Percentiles rank a stretch among this genome's conserved stretches.
These are phyloP conservation scores for Harpalus rufipes DNA, from an alignment of 2,888 invertebrate species.

Conservation along the genomic window DNA sequence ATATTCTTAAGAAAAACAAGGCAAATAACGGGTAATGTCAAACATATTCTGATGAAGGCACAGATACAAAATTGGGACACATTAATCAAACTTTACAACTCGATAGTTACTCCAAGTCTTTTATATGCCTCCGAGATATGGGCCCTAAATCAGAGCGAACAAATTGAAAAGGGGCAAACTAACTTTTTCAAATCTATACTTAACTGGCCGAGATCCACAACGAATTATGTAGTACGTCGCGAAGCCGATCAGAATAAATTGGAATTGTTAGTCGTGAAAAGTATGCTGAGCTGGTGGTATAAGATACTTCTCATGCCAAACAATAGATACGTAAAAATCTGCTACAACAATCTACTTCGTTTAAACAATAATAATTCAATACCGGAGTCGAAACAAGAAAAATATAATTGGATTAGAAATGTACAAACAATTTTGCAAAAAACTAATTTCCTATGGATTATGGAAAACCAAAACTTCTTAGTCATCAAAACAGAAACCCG, in stretches of 20 bases:
- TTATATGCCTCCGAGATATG: constrained; percentile 11
- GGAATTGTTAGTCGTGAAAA: neutral
- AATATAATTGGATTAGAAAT: neutral
- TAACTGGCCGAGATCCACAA: neutral
- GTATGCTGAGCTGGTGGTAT: neutral
- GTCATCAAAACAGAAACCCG: neutral
- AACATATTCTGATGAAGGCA: neutral
- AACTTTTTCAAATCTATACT: constrained; percentile 1
- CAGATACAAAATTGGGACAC: constrained; percentile 6
- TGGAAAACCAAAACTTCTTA: constrained; percentile 7
- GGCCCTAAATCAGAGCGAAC: neutral
- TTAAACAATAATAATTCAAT: neutral
- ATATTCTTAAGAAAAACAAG: constrained; percentile 1
- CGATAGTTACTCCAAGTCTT: neutral
- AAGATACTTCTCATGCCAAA: neutral
- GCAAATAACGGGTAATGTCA: neutral
- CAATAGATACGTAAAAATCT: neutral
- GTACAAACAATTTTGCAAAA: neutral
- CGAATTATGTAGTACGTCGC: neutral
- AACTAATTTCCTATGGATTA: neutral
- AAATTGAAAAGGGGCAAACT: constrained; percentile 1
- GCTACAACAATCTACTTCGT: neutral
- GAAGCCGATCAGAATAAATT: neutral
- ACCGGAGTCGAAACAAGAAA: neutral
- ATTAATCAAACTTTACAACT: neutral